Evolutionary conservation across 1,140 invertebrate genomes (phyloP), one percentile per base, ranked within the genome.

Genomic region (Drosophila tropicalis): DNA sequence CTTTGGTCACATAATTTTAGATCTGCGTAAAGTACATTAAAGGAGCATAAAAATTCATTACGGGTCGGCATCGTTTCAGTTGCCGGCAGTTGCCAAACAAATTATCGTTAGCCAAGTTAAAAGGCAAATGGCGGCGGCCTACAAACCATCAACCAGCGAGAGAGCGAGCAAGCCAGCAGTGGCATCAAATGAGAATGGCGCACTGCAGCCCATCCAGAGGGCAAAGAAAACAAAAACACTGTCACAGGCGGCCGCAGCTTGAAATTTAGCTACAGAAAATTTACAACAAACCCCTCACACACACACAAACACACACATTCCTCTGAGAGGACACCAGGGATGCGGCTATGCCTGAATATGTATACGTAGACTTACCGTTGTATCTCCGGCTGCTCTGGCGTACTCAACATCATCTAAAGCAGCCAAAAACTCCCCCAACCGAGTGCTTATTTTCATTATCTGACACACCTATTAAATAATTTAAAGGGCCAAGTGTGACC

Each of bases 401-500:
- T 19, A 44, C 32, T 62, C 22, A 57, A 65, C 75, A 62, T 78
- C 62, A 62, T 74, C 78, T 63, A 29, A 29, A 60, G 73, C 51
- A 34, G 29, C 55, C 51, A 25, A 72, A 29, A 72, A 72, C 58
- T 81, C 84, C 84, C 84, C 84, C 61, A 39, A 71, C 22, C 69
- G 80, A 63, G 73, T 81, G 78, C 84, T 87, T 87, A 89, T 89
- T 89, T 89, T 87, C 84, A 87, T 87, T 87, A 87, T 87, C 84
- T 84, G 80, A 75, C 84, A 87, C 84, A 87, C 80, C 84, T 87
- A 89, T 87, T 87, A 89, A 87, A 87, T 89, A 87, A 87, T 87
- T 81, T 87, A 87, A 87, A 72, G 72, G 84, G 79, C 68, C 80
- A 82, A 84, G 83, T 87, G 84, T 87, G 84, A 87, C 84, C 84